phyloP scores from a whole-genome alignment of 2,888 invertebrate genomes.

The Barypeithes pellucidus region DNA sequence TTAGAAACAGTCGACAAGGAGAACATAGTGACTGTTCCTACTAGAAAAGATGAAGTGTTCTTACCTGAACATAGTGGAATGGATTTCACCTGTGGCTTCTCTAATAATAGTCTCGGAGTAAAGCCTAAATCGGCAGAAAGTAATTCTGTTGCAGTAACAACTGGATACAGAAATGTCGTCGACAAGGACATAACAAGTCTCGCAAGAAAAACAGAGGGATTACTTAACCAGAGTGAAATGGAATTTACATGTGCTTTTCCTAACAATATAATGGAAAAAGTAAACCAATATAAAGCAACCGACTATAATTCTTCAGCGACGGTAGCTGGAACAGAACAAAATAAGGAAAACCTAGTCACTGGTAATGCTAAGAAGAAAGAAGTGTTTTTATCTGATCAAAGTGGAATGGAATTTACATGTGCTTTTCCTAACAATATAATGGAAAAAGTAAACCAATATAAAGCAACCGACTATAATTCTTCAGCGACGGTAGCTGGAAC shows the following conservation, averaged over 20 bases:
- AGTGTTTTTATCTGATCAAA: conserved; percentile 18
- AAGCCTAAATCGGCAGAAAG: too few relatives aligned
- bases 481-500: not conserved
- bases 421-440: not conserved
- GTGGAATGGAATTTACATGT: not conserved
- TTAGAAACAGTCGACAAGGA: too few relatives aligned
- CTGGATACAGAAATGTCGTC: too few relatives aligned
- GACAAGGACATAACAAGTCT: too few relatives aligned
- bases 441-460: not conserved
- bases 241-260: conserved; percentile 3
- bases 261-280: not conserved
- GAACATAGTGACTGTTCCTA: too few relatives aligned
- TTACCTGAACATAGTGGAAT: too few relatives aligned
- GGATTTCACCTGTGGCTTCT: too few relatives aligned
- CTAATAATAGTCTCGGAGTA: too few relatives aligned
- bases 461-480: not conserved
- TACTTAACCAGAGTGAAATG: conserved; percentile 12
- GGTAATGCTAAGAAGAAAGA: conserved; percentile 45
- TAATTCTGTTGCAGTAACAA: too few relatives aligned
- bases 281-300: not conserved
- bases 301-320: not conserved
- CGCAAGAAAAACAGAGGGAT: too few relatives aligned
- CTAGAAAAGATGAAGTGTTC: conserved; percentile 40
- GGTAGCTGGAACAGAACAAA: not conserved
- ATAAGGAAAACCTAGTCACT: not conserved